Evolutionary conservation across 1,140 invertebrate genomes (phyloP).

Genomic region (Panagrolaimus sp.): DNA sequence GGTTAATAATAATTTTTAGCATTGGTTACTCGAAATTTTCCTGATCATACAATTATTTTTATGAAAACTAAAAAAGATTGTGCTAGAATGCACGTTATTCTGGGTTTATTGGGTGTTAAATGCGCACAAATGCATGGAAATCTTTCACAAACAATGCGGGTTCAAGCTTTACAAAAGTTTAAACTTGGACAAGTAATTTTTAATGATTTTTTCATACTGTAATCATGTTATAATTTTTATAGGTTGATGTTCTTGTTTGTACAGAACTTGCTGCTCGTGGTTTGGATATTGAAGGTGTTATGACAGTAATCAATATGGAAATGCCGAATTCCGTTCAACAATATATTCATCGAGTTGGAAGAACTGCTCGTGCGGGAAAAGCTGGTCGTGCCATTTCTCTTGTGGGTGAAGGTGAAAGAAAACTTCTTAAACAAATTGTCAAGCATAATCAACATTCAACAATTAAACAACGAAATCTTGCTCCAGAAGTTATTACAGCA

Average conservation of each 20-base stretch:
- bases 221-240: slow-evolving; percentile 78
- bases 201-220: slow-evolving; percentile 69
- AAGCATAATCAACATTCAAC: slow-evolving; percentile 68
- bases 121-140: slow-evolving; percentile 84
- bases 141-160: slow-evolving; percentile 73
- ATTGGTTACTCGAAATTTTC: slow-evolving; percentile 84
- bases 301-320: slow-evolving; percentile 90
- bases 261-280: slow-evolving; percentile 94
- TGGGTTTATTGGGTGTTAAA: slow-evolving; percentile 76
- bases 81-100: slow-evolving; percentile 79
- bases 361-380: slow-evolving; percentile 84
- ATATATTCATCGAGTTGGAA: slow-evolving; percentile 87
- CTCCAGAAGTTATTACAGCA: slow-evolving; percentile 78
- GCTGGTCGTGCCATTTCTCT: slow-evolving; percentile 74
- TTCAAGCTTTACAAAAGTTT: slow-evolving; percentile 51
- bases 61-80: slow-evolving; percentile 90
- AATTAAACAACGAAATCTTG: slow-evolving; percentile 79
- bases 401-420: slow-evolving; percentile 82
- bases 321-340: slow-evolving; percentile 87
- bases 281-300: slow-evolving; percentile 88
- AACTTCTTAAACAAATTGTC: slow-evolving; percentile 82
- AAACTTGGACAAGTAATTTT: slow-evolving; percentile 42
- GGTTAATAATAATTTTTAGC: background rate
- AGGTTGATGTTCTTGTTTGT: slow-evolving; percentile 82
- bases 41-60: slow-evolving; percentile 85